These are phyloP conservation scores for Sabellastarte sp. DNA, from an alignment of 2,888 invertebrate species.

Conservation along the genomic window DNA sequence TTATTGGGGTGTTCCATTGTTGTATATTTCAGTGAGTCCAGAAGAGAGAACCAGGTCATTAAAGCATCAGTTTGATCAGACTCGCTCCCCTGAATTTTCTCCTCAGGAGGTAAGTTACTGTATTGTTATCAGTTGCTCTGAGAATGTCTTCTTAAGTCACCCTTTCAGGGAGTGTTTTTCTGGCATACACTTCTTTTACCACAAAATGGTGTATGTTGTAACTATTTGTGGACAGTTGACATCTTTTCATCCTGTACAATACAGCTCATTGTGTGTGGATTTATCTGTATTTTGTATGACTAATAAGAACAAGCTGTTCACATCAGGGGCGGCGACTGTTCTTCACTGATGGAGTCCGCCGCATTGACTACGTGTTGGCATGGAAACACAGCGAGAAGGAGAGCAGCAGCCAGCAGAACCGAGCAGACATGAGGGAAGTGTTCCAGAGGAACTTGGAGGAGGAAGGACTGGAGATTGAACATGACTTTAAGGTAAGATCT, in stretches of 20 bases:
- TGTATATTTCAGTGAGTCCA: not conserved
- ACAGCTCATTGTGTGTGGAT: too few species aligned
- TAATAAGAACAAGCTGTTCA: too few species aligned
- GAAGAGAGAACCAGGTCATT: not conserved
- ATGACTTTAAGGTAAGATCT: conserved; percentile 27
- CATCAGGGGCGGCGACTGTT: conserved; percentile 50
- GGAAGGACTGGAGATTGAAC: conserved; percentile 45
- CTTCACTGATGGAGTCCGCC: conserved; percentile 61
- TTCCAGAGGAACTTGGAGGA: conserved; percentile 40
- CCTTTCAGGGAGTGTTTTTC: too few species aligned
- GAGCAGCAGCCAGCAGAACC: conserved; percentile 5
- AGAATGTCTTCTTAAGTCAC: too few species aligned
- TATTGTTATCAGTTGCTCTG: too few species aligned
- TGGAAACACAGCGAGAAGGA: conserved; percentile 52
- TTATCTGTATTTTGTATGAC: too few species aligned
- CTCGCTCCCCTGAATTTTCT: not conserved
- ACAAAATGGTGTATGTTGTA: too few species aligned
- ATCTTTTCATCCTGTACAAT: too few species aligned
- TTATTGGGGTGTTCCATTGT: too few species aligned
- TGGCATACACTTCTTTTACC: too few species aligned
- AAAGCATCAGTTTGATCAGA: not conserved
- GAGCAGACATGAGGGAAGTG: conserved; percentile 24
- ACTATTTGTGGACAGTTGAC: too few species aligned
- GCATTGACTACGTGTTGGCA: conserved; percentile 85
- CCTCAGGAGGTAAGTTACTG: not conserved